Evolutionary conservation across 2,888 invertebrate genomes (phyloP).

Genomic region (Cataglyphis albicans): DNA sequence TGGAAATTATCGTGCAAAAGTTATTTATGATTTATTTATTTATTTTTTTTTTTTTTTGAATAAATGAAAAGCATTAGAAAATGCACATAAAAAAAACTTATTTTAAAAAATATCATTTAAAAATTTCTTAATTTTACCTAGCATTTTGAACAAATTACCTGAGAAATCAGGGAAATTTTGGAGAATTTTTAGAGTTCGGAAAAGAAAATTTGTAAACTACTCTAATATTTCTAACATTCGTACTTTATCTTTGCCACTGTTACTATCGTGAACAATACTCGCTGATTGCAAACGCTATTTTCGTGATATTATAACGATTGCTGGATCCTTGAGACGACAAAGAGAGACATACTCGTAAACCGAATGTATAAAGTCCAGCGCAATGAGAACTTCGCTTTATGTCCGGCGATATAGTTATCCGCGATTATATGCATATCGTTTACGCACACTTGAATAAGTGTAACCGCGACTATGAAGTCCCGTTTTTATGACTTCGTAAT

Average conservation of each 20-base stretch:
- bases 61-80: too few relatives aligned
- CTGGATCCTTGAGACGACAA: neutral
- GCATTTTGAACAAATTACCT: too few relatives aligned
- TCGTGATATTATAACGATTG: conserved; percentile 3
- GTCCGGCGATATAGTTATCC: conserved; percentile 25
- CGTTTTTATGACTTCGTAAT: conserved; percentile 18
- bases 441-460: conserved; percentile 3
- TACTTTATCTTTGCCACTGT: neutral
- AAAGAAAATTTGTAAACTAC: neutral
- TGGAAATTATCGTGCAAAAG: too few relatives aligned
- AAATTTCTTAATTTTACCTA: too few relatives aligned
- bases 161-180: too few relatives aligned
- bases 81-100: too few relatives aligned
- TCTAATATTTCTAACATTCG: neutral
- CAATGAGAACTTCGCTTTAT: conserved; percentile 21
- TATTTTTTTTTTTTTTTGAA: too few relatives aligned
- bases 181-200: neutral
- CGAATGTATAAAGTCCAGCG: neutral
- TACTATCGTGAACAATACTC: neutral
- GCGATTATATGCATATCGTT: conserved; percentile 37
- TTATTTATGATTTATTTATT: too few relatives aligned
- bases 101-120: too few relatives aligned
- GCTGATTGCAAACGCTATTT: neutral
- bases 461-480: conserved; percentile 18
- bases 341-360: conserved; percentile 13